A percentile compares a stretch with the other conserved stretches of the same genome.
These are phyloP conservation scores for Meandrina meandrites DNA, from an alignment of 92 coral and sea anemone species.

Conservation along the genomic window DNA sequence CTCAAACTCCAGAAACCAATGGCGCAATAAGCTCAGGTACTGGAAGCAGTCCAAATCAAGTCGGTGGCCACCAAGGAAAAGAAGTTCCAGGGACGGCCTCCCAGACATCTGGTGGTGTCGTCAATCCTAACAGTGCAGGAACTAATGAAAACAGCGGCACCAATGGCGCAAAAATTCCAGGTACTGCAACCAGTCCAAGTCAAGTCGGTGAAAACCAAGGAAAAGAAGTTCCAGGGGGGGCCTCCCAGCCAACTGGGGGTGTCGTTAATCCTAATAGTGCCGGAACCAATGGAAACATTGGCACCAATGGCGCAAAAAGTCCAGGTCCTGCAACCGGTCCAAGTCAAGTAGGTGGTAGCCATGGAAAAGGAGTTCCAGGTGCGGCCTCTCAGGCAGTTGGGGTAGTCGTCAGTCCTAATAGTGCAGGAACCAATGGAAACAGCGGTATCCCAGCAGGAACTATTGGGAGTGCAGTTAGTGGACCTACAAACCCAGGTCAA, in stretches of 20 bases:
- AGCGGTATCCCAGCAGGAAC: conserved; percentile 5
- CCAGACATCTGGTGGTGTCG: neutral
- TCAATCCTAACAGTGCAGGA: neutral
- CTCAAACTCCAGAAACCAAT: neutral
- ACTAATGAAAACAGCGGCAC: neutral
- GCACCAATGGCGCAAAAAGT: neutral
- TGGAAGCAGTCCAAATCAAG: neutral
- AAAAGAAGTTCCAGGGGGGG: no score
- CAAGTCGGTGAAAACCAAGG: no score
- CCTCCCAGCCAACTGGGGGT: no score
- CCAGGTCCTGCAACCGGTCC: neutral
- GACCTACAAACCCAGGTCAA: neutral
- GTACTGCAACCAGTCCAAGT: no score
- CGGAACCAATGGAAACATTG: no score
- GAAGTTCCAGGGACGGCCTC: neutral
- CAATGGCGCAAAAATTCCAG: no score
- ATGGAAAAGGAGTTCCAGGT: neutral
- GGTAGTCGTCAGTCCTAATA: neutral
- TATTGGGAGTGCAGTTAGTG: neutral
- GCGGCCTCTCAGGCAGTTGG: neutral
- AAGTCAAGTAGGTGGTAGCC: neutral
- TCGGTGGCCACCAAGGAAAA: neutral
- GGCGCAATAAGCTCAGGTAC: neutral
- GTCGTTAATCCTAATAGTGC: no score
- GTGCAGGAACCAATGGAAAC: neutral